Evolutionary conservation across 2,113 vertebrate species (phyloP), one percentile per base, ranked within the genome.

Genomic region (Myiozetetes cayanensis): DNA sequence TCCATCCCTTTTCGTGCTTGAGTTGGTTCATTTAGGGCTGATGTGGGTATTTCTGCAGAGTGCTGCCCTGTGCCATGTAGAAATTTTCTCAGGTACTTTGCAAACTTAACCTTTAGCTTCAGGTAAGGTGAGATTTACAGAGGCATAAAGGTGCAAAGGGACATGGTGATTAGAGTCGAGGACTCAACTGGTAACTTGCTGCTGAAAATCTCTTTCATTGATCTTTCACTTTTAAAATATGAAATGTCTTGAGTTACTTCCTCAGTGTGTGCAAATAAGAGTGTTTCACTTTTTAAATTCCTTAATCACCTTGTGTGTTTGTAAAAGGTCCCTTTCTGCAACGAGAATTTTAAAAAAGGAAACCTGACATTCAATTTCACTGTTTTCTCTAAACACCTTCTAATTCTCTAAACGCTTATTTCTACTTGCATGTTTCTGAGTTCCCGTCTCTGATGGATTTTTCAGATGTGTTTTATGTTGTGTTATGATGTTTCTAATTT

Each of bases 171-270:
- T 77, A 61, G 72, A 95, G 82, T 16, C 0, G 0, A 74, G 61
- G 52, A 92, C 65, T 58, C 62, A 78, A 46, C 47, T 35, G 39
- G 72, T 84, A 86, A 81, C 88, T 27, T 77, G 44, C 66, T 90
- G 88, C 86, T 89, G 88, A 94, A 96, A 96, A 94, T 93, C 67
- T 94, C 81, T 90, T 88, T 63, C 90, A 83, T 7, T 93, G 83
- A 84, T 96, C 76, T 67, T 92, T 90, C 63, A 50, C 47, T 89
- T 96, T 87, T 78, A 88, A 96, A 95, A 93, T 71, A 91, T 84
- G 85, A 94, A 97, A 97, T 82, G 86, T 83, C 93, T 91, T 91
- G 91, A 81, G 68, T 71, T 96, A 71, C 94, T 96, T 96, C 96
- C 97, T 94, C 75, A 77, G 92, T 66, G 77, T 88, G 97, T 91